A percentile compares a stretch with the other conserved stretches of the same genome.
Conservation (phyloP, 2,888 invertebrate species). For the Schrankia costaestrigalis region DNA sequence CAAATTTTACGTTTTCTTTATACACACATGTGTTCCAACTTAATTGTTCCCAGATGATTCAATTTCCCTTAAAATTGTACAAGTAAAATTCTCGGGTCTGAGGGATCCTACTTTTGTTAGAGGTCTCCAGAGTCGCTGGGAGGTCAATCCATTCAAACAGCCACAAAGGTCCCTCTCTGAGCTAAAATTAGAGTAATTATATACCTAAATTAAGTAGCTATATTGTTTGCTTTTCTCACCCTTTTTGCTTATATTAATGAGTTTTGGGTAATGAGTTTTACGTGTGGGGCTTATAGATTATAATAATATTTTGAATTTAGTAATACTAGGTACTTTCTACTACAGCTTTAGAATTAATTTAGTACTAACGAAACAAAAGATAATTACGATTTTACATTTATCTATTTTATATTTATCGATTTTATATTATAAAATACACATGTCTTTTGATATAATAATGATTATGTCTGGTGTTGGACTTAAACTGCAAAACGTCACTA, state of each 20-base stretch:
- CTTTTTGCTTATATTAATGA: constrained; percentile 1
- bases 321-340: too few relatives aligned
- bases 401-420: too few relatives aligned
- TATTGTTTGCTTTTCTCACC: constrained; percentile 2
- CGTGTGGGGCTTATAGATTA: not conserved
- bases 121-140: constrained; percentile 9
- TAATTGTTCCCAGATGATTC: constrained; percentile 27
- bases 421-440: too few relatives aligned
- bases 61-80: constrained; percentile 25
- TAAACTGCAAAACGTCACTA: too few relatives aligned
- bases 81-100: constrained; percentile 12
- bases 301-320: not conserved
- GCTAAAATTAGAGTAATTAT: constrained; percentile 21
- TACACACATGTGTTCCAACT: constrained; percentile 17
- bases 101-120: constrained; percentile 19
- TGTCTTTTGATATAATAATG: too few relatives aligned
- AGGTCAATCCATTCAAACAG: constrained; percentile 24
- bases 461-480: too few relatives aligned
- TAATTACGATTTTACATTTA: too few relatives aligned
- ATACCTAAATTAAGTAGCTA: constrained; percentile 14
- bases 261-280: constrained; percentile 1
- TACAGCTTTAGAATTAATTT: too few relatives aligned
- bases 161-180: constrained; percentile 15
- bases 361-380: too few relatives aligned
- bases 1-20: constrained; percentile 12